These are phyloP conservation scores for Clarias fuscus DNA, from an alignment of 2,797 vertebrate species.

Conservation along the genomic window DNA sequence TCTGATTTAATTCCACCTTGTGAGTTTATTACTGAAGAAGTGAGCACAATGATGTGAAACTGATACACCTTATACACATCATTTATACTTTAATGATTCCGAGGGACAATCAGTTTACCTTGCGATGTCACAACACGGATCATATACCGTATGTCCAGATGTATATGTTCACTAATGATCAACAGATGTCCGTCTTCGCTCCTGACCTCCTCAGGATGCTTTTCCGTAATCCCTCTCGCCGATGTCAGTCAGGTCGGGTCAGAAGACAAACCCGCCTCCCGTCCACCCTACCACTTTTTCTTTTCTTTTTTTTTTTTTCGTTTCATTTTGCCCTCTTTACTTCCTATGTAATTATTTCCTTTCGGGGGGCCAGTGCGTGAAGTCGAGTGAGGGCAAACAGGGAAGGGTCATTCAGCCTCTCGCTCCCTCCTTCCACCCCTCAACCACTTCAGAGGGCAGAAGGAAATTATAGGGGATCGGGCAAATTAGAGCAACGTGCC, in stretches of 20 bases:
- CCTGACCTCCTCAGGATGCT: conserved; percentile 50
- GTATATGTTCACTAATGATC: conserved; percentile 40
- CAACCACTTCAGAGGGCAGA: conserved; percentile 72
- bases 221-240: conserved; percentile 34
- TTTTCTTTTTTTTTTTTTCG: conserved; percentile 55
- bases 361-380: conserved; percentile 74
- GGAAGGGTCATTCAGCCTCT: conserved; percentile 71
- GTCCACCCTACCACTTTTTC: conserved; percentile 48
- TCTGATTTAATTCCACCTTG: background rate
- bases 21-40: background rate
- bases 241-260: conserved; percentile 63
- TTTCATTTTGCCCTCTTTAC: conserved; percentile 77
- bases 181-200: conserved; percentile 29
- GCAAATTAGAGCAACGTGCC: conserved; percentile 73
- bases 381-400: conserved; percentile 80
- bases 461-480: conserved; percentile 80
- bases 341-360: conserved; percentile 84
- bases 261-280: conserved; percentile 70
- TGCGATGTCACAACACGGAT: conserved; percentile 39
- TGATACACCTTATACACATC: background rate
- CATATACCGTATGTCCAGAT: background rate
- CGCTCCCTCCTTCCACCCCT: conserved; percentile 37
- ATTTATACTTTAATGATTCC: background rate
- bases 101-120: background rate
- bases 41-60: background rate